Conservation (phyloP, 2,888 invertebrate genomes). For the Xestia ashworthii region DNA sequence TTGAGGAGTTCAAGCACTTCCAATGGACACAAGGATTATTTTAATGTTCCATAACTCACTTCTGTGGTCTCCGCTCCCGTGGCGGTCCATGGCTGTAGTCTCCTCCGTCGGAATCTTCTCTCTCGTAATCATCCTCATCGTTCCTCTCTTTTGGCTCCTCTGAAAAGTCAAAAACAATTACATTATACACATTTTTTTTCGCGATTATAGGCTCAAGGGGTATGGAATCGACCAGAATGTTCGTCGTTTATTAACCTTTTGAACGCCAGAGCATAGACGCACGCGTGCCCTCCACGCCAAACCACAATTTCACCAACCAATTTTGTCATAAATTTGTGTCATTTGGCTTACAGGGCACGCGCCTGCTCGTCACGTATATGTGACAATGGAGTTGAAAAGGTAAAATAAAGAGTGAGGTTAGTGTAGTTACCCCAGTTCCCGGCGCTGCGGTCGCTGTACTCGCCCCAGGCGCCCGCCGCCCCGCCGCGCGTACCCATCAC, state of each 20-base stretch:
- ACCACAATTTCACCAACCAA: too few species aligned
- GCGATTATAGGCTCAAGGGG: not conserved
- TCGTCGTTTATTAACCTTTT: too few species aligned
- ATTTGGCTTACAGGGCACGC: too few species aligned
- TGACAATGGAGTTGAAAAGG: too few species aligned
- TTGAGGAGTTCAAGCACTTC: too few species aligned
- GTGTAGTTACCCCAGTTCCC: constrained; percentile 82
- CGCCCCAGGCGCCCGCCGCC: constrained; percentile 81
- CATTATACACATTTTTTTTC: not conserved
- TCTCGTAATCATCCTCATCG: constrained; percentile 85
- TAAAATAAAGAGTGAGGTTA: too few species aligned
- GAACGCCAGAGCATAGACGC: too few species aligned
- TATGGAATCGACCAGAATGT: too few species aligned
- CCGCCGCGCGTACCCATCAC: constrained; percentile 90
- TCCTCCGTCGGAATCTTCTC: constrained; percentile 89
- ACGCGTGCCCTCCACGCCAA: too few species aligned
- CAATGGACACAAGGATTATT: not conserved
- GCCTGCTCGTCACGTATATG: too few species aligned
- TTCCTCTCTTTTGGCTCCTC: constrained; percentile 86
- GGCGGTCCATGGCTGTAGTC: constrained; percentile 76
- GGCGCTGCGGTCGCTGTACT: constrained; percentile 83
- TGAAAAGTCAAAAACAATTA: constrained; percentile 66
- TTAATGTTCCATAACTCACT: constrained; percentile 69
- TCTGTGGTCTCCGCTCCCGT: constrained; percentile 79
- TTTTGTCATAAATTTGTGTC: too few species aligned